Base-by-base conservation (phyloP, 53 echinoderm and acorn worm species). In the Paelopatides confundens region DNA sequence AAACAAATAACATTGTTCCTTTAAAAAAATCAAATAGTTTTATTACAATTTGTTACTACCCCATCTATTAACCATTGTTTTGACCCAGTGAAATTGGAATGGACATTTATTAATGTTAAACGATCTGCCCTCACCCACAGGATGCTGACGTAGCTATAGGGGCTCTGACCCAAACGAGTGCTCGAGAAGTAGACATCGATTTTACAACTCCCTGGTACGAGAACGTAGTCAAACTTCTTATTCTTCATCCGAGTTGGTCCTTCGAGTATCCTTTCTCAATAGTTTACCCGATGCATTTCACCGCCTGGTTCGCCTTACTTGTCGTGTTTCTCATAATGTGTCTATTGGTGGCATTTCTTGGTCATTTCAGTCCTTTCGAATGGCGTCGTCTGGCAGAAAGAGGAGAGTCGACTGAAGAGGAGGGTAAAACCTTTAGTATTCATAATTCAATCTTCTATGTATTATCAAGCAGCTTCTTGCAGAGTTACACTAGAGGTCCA, bases 71-170 rank as follows among this genome's bases (percentile, higher is more conserved):
- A n/a, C n/a, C n/a, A n/a, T n/a, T n/a, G n/a, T n/a, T n/a, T n/a
- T n/a, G n/a, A n/a, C n/a, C n/a, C n/a, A n/a, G n/a, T n/a, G n/a
- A n/a, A n/a, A n/a, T n/a, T n/a, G n/a, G n/a, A n/a, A n/a, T n/a
- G n/a, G n/a, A n/a, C n/a, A n/a, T n/a, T n/a, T n/a, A n/a, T n/a
- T n/a, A n/a, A n/a, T n/a, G n/a, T n/a, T n/a, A n/a, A n/a, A n/a
- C n/a, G n/a, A n/a, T n/a, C n/a, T n/a, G n/a, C n/a, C n/a, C n/a
- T n/a, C n/a, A n/a, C n/a, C n/a, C n/a, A n/a, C 88, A 96, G 96
- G 91, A 96, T 86, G 94, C 94, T 18, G 96, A 96, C 37, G 90
- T 96, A 71, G 94, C 94, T 13, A 93, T 94, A 4, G 96, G 76
- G 12, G 94, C 96, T 5, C 86, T 96, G 31, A 89, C 93, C 29